Percentiles rank a stretch among this genome's conserved stretches.
Conservation (phyloP, 2,113 vertebrate genomes). For the Bos indicus region DNA sequence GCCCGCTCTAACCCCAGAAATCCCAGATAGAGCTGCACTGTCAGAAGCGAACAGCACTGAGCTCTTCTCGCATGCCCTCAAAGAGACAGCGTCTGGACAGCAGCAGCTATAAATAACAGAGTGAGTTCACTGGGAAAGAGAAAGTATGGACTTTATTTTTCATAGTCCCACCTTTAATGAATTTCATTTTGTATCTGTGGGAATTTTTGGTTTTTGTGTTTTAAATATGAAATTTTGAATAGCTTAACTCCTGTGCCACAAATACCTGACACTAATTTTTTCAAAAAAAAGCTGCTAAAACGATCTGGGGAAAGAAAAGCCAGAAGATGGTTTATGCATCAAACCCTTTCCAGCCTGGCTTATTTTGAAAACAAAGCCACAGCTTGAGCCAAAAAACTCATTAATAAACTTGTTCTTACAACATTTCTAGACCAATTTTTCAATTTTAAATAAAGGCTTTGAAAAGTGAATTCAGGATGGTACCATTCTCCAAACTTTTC, state of each 20-base stretch:
- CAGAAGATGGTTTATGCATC: background rate
- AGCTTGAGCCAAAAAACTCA: background rate
- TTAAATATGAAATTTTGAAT: background rate
- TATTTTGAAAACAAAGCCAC: constrained; percentile 22
- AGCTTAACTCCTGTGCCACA: background rate
- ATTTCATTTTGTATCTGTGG: background rate
- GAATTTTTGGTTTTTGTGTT: background rate
- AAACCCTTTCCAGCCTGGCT: background rate
- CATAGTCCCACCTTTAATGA: background rate
- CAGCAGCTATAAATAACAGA: background rate
- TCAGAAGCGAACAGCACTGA: background rate
- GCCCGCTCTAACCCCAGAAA: background rate
- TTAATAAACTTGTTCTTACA: constrained; percentile 22
- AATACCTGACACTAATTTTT: background rate
- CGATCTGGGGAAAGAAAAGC: background rate
- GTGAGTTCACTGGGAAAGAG: background rate
- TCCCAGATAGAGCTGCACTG: background rate
- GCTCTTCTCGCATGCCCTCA: background rate
- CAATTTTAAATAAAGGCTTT: constrained; percentile 1
- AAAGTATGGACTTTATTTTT: background rate
- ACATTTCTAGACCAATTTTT: background rate
- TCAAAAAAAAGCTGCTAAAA: background rate
- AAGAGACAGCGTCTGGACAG: background rate
- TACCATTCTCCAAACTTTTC: background rate
- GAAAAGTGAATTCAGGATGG: background rate